A percentile compares a stretch with the other conserved stretches of the same genome.
Evolutionary conservation across 2,113 vertebrate genomes (phyloP).

Genomic region (Gallinago jamesoni): DNA sequence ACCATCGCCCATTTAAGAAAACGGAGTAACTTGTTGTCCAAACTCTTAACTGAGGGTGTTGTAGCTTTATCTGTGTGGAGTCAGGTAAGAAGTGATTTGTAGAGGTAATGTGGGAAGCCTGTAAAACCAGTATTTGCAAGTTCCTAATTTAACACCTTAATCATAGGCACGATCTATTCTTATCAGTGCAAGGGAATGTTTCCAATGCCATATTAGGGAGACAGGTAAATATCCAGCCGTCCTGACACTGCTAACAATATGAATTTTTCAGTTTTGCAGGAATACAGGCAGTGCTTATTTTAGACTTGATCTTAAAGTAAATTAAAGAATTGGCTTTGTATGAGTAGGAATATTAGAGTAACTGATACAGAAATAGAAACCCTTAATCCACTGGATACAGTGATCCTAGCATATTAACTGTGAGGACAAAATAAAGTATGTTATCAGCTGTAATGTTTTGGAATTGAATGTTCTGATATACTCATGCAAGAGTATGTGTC

Average conservation of each 20-base stretch:
- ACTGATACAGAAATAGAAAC: neutral
- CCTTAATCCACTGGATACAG: neutral
- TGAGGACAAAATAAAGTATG: neutral
- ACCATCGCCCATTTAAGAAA: neutral
- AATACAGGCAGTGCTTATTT: neutral
- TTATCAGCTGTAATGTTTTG: neutral
- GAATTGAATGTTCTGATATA: neutral
- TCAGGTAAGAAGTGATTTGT: neutral
- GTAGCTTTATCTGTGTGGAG: neutral
- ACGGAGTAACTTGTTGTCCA: neutral
- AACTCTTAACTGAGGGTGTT: neutral
- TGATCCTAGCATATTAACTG: neutral
- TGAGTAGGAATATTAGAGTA: neutral
- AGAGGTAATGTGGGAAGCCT: neutral
- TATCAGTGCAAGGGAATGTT: neutral
- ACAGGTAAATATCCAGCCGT: neutral
- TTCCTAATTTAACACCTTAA: neutral
- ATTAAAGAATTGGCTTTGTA: neutral
- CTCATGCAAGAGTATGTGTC: neutral
- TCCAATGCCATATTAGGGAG: neutral
- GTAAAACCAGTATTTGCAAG: conserved; percentile 37
- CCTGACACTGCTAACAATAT: neutral
- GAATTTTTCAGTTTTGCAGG: neutral
- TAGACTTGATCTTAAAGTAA: neutral
- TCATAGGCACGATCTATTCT: neutral